Evolutionary conservation across 30 jellyfish, hydroid and myxozoan genomes (phyloP).

Genomic region (Hydractinia symbiolongicarpus): DNA sequence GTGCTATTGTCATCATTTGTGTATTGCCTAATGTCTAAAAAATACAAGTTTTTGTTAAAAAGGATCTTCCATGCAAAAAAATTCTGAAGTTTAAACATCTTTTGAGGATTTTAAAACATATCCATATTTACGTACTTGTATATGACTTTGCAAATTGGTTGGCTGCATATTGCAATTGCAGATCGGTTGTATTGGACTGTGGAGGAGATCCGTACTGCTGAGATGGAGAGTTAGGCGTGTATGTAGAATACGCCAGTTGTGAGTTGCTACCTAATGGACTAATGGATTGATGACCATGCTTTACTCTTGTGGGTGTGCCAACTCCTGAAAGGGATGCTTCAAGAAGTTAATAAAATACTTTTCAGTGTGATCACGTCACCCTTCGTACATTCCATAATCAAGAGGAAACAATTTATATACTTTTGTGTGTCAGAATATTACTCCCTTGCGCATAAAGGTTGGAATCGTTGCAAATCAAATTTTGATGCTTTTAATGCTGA

Average conservation of each 20-base stretch:
- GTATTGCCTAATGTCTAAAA: too few relatives aligned
- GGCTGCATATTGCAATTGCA: slow-evolving; percentile 7
- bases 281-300: not conserved
- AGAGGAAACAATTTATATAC: too few relatives aligned
- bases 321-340: slow-evolving; percentile 44
- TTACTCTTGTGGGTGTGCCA: slow-evolving; percentile 85
- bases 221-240: not conserved
- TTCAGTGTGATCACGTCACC: not conserved
- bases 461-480: too few relatives aligned
- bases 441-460: too few relatives aligned
- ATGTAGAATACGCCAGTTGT: not conserved
- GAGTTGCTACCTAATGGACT: slow-evolving; percentile 13
- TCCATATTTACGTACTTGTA: too few relatives aligned
- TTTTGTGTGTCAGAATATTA: too few relatives aligned
- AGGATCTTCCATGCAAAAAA: too few relatives aligned
- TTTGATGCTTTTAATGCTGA: too few relatives aligned
- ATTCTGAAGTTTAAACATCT: too few relatives aligned
- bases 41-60: too few relatives aligned
- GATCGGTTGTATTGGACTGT: not conserved
- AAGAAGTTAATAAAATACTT: not conserved
- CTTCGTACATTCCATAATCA: not conserved
- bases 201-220: not conserved
- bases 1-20: too few relatives aligned
- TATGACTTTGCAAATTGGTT: not conserved
- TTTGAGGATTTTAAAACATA: too few relatives aligned